Conservation (phyloP, 2,113 vertebrate species). For the Helogale parvula region DNA sequence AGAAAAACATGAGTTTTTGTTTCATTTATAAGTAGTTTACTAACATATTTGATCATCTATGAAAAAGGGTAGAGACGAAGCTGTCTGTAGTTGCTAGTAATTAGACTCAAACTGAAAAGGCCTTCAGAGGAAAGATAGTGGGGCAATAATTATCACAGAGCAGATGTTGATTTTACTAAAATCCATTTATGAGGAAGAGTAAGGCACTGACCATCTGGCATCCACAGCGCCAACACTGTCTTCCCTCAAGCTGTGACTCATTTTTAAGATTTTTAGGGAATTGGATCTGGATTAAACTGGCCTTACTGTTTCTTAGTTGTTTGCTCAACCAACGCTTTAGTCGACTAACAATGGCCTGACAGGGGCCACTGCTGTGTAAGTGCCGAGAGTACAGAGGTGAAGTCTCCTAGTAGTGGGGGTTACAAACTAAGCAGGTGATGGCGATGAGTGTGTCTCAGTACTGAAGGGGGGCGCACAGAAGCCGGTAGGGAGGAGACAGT, state of each 20-base stretch:
- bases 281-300: conserved; percentile 32
- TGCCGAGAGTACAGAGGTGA: neutral
- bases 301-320: neutral
- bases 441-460: neutral
- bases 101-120: conserved; percentile 56
- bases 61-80: conserved; percentile 43
- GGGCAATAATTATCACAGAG: conserved; percentile 58
- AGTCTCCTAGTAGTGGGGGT: neutral
- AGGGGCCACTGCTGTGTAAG: neutral
- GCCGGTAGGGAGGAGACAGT: neutral
- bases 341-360: neutral
- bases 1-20: conserved; percentile 47
- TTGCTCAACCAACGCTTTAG: conserved; percentile 1
- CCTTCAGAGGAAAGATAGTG: conserved; percentile 59
- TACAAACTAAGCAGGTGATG: neutral
- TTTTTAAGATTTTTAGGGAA: conserved; percentile 57
- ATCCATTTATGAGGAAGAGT: conserved; percentile 47
- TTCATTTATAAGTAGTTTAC: conserved; percentile 60
- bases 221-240: neutral
- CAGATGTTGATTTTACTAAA: conserved; percentile 74
- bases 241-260: neutral
- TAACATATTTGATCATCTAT: conserved; percentile 26
- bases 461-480: neutral
- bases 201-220: conserved; percentile 65
- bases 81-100: conserved; percentile 8